Base-by-base conservation (phyloP, 2,888 invertebrate genomes). In the Poecilobothrus nobilitatus region DNA sequence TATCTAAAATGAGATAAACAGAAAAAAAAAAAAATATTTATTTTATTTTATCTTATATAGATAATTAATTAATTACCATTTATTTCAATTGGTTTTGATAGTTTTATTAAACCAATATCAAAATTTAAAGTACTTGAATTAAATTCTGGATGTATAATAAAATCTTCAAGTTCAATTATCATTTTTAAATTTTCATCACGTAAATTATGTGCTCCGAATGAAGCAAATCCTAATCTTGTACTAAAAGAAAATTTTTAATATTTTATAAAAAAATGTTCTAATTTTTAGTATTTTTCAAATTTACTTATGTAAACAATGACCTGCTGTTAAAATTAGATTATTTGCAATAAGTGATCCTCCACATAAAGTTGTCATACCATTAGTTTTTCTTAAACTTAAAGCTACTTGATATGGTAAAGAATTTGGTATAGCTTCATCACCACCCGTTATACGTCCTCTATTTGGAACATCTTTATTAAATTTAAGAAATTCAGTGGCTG, bases 381-480 rank as follows among this genome's bases (percentile, higher is more conserved):
- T 72, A 53, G 71, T 53, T 21, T 71, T 71, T 2, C 62, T 41
- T 70, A 79, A 71, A 66, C 78, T 72, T 71, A 80, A 76, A 37
- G 80, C 80, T 27, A 78, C 80, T 71, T 80, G 80, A 70, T 81
- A 81, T 65, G 81, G 80, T 67, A 81, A 79, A 44, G 76, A 74
- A 68, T 78, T 73, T 0, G 76, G 77, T 69, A 75, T 73, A 9
- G 79, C 81, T 37, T 79, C 78, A 70, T 74, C 75, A 41, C 81
- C 81, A 44, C 81, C 81, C 68, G 80, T 75, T 4, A 81, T 81
- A 44, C 80, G 79, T 74, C 78, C 79, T 80, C 80, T 80, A 63
- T 80, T 80, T 72, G 77, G 76, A 7, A 76, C 74, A 21, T 76
- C 76, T 18, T 37, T 37, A 10, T 37, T 37, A 10, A 7, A 37